These are phyloP conservation scores for Crocuta crocuta DNA, from an alignment of 2,113 vertebrate genomes.

Conservation along the genomic window DNA sequence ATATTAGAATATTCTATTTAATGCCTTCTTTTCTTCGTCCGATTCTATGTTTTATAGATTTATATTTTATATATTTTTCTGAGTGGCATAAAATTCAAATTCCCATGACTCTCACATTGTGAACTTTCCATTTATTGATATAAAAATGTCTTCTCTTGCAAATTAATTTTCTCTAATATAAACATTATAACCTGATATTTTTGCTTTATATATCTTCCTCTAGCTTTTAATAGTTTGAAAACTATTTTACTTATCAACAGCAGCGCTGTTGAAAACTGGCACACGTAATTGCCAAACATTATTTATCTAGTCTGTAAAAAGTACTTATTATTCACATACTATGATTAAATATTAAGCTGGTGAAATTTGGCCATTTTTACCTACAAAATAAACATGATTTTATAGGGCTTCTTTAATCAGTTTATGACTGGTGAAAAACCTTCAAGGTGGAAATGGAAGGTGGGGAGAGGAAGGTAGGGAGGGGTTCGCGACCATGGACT, in stretches of 20 bases:
- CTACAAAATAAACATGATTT: not conserved
- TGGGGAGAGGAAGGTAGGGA: not conserved
- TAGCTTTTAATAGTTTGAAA: not conserved
- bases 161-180: not conserved
- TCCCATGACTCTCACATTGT: not conserved
- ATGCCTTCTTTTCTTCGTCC: not conserved
- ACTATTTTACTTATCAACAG: not conserved
- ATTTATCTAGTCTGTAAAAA: not conserved
- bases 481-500: fast-evolving
- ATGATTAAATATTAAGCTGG: not conserved
- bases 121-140: not conserved
- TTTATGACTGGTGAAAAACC: not conserved
- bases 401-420: not conserved
- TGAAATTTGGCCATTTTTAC: not conserved
- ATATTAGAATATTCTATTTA: not conserved
- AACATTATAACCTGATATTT: not conserved
- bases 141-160: not conserved
- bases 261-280: not conserved
- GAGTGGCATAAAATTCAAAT: not conserved
- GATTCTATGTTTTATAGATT: not conserved
- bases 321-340: not conserved
- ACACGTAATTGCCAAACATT: not conserved
- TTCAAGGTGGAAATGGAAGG: not conserved
- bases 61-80: not conserved
- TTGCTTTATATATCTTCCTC: not conserved